Base-by-base conservation (phyloP, 2,888 invertebrate species). In the Plagiodera versicolora region DNA sequence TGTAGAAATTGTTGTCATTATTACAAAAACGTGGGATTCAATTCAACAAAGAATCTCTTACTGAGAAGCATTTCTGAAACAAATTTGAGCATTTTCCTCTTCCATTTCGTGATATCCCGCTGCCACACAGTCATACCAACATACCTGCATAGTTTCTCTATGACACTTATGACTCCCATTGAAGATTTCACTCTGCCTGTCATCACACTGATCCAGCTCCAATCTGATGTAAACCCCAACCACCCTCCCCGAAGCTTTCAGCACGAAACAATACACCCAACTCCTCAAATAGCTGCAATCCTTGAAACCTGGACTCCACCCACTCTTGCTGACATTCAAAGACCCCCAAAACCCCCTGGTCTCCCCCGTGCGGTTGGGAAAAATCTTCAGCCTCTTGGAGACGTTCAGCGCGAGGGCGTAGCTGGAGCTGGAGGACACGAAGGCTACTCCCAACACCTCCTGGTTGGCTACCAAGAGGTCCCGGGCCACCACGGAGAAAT, bases 171-270 rank as follows among this genome's bases (percentile, higher is more conserved):
- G 85, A n/a, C 82, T 82, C 20, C 86, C 87, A 30, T 87, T 88
- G 70, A 91, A 87, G 74, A 89, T 85, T 61, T 87, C 86, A 69
- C 85, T 82, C 77, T 89, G 84, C 24, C 83, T 82, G 62, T 86
- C 85, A 73, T 90, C 89, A 79, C 92, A 93, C 64, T 89, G 90
- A 79, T 92, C 83, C 67, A 90, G 82, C 63, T 88, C 83, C 67
- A 88, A 79, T 11, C 83, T 81, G 10, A 79, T 63, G 65, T 80
- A 78, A 8, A 79, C 58, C 1, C 73, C 77, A 16, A 78, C 68
- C 48, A 72, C 74, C 35, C 70, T 56, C 24, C 73, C 71, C 2
- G 65, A 63, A 28, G 68, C 68, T 56, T 73, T 74, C 18, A 72
- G 67, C 19, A 73, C 67, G 67, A 78, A 81, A 44, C 76, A 74